Evolutionary conservation across 2,888 invertebrate species (phyloP), one percentile per base, ranked within the genome.

Genomic region (Coenonympha glycerion): DNA sequence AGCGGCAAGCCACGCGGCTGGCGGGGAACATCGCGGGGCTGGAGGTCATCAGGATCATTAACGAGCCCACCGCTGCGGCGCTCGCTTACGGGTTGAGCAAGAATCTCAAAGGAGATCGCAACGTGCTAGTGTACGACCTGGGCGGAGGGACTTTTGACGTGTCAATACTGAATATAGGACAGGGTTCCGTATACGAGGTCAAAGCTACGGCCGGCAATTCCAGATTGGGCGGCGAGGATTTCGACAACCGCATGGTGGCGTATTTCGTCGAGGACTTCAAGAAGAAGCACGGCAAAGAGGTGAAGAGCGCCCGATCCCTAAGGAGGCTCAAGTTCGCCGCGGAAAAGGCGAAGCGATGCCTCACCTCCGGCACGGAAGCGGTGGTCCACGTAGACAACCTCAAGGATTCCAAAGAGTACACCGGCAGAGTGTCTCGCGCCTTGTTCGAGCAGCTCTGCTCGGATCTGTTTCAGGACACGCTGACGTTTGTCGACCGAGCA

Each of bases 121-220:
- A 78, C 34, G 63, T 82, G 1, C 48, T 81, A 1, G 63, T 84
- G 3, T 84, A 76, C 53, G 82, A 84, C 56, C 52, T 84, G 22
- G 83, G 83, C 3, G 83, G 82, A 0, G 80, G 80, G 2, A 81
- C 77, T 33, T 70, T 81, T 3, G 79, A 83, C 34, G 79, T 81
- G 21, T 76, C 82, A 6, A 56, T 83, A 8, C 31, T 84, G 2
- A 70, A 61, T 3, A 71, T 81, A 9, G 65, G 61, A 1, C 65
- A 70, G 13, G 67, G 64, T 13, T 70, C 71, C 0, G 57, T 75
- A 0, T 82, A 73, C 18, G 68, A 79, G 60, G 82, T 84, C 1
- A 79, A 70, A 48, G 64, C 77, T 0, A 79, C 78, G 0, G 68
- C 74, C 0, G 79, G 81, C 0, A 76, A 74, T 34, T 71, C 73